Conservation (phyloP, 2,113 vertebrate species). For the Saguinus midas region DNA sequence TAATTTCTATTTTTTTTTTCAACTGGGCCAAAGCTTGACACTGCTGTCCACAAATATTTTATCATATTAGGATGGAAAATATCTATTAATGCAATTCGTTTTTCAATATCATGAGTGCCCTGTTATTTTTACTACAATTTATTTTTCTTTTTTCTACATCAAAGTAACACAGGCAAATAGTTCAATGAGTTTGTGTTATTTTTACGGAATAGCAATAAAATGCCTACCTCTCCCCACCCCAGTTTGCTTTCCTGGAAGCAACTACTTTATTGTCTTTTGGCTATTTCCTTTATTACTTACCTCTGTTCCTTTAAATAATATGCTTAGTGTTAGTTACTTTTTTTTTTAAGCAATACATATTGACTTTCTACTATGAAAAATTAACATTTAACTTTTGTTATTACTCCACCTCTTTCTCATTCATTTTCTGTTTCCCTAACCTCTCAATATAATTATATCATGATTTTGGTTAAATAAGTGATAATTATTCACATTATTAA, state of each 20-base stretch:
- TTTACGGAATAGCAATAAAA: neutral
- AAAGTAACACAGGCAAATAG: neutral
- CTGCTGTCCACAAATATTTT: neutral
- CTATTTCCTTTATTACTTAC: neutral
- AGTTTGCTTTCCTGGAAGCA: neutral
- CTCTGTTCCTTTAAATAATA: neutral
- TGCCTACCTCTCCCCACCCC: neutral
- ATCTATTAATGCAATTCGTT: neutral
- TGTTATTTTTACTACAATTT: neutral
- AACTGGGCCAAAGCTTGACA: neutral
- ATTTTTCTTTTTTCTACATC: slow-evolving; percentile 1
- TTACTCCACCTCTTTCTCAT: neutral
- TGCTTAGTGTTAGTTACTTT: neutral
- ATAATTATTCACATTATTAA: neutral
- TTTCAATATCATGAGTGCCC: neutral
- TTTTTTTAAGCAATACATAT: neutral
- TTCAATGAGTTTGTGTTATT: neutral
- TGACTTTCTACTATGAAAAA: neutral
- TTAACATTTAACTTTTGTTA: neutral
- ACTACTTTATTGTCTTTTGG: neutral
- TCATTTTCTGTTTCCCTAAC: neutral
- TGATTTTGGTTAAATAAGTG: neutral
- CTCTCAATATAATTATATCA: neutral
- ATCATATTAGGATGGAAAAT: neutral
- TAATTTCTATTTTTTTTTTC: neutral